Evolutionary conservation across 2,888 invertebrate genomes (phyloP).

Genomic region (Lepidonotus clava): DNA sequence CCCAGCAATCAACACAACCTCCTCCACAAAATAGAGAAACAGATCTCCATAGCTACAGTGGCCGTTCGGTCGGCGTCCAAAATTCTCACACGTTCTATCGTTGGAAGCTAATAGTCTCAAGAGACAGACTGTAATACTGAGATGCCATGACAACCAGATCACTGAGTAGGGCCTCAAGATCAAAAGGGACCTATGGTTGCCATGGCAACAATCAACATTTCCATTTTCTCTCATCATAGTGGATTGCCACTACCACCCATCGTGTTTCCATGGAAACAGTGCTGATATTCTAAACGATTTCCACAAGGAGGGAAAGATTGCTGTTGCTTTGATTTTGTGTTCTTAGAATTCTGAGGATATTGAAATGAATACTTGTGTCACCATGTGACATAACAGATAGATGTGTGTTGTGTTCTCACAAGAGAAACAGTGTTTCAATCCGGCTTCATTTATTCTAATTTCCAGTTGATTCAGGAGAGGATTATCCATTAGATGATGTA

Average conservation of each 20-base stretch:
- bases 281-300: too few relatives aligned
- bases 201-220: slow-evolving; percentile 3
- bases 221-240: not conserved
- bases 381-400: too few relatives aligned
- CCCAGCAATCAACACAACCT: not conserved
- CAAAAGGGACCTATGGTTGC: not conserved
- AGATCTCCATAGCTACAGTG: slow-evolving; percentile 62
- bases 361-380: too few relatives aligned
- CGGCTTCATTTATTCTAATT: too few relatives aligned
- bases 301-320: too few relatives aligned
- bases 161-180: not conserved
- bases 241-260: not conserved
- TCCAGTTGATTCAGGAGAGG: too few relatives aligned
- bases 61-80: slow-evolving; percentile 61
- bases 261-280: not conserved
- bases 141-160: not conserved
- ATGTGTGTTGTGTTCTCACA: too few relatives aligned
- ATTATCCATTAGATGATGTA: too few relatives aligned
- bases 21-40: slow-evolving; percentile 47
- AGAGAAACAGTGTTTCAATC: too few relatives aligned
- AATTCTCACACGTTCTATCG: slow-evolving; percentile 49
- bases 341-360: too few relatives aligned
- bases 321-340: too few relatives aligned
- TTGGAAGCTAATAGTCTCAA: slow-evolving; percentile 30
- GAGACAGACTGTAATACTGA: not conserved